Evolutionary conservation across 92 coral and sea anemone species (phyloP).

Genomic region (Epizoanthus stellaris): DNA sequence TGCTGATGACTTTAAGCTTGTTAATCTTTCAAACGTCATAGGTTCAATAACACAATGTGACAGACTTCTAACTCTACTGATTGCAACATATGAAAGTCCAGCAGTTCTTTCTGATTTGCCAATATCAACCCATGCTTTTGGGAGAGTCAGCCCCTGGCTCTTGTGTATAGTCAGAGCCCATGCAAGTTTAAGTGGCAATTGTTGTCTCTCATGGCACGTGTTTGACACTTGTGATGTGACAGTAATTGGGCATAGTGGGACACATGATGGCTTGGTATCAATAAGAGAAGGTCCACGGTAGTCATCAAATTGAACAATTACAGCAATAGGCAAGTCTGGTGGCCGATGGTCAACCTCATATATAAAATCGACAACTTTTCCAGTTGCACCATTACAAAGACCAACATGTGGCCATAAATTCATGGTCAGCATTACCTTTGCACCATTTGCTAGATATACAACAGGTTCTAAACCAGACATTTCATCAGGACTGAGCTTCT

Average conservation of each 20-base stretch:
- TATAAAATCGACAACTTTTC: slow-evolving; percentile 43
- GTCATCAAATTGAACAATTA: slow-evolving; percentile 55
- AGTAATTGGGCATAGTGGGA: slow-evolving; percentile 15
- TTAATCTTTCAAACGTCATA: too few species aligned
- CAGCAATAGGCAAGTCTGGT: slow-evolving; percentile 58
- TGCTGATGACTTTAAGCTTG: neutral
- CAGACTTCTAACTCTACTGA: neutral
- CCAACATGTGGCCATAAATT: slow-evolving; percentile 55
- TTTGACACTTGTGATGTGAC: neutral
- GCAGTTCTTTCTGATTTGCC: too few species aligned
- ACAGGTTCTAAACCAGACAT: slow-evolving; percentile 56
- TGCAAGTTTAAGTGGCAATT: neutral
- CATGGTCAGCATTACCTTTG: too few species aligned
- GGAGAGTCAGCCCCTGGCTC: too few species aligned
- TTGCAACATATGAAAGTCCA: neutral
- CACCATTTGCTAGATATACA: slow-evolving; percentile 45
- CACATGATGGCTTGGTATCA: slow-evolving; percentile 43
- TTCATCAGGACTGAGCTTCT: slow-evolving; percentile 37
- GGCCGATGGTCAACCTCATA: slow-evolving; percentile 40
- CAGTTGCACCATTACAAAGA: too few species aligned
- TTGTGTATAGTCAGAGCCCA: too few species aligned
- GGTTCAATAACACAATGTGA: neutral
- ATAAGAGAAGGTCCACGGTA: slow-evolving; percentile 58
- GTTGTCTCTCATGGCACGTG: neutral
- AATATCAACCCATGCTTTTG: too few species aligned